Percentiles rank a stretch among this genome's conserved stretches.
Evolutionary conservation across 2,113 vertebrate species (phyloP).

Genomic region (Nannospalax galili): DNA sequence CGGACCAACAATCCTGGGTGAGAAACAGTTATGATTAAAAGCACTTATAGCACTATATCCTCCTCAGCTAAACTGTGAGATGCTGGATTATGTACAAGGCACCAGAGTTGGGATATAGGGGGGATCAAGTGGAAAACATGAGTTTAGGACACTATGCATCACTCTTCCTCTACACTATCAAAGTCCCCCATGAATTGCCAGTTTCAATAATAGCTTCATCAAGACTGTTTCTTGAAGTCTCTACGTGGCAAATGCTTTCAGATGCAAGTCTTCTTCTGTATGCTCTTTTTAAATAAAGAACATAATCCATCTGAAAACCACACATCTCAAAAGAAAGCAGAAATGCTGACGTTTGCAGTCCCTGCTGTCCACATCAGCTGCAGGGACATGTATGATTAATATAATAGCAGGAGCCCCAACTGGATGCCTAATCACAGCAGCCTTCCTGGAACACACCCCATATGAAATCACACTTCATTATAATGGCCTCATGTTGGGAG

Average conservation of each 20-base stretch:
- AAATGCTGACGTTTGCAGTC: not conserved
- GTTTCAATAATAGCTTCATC: not conserved
- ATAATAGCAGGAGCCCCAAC: not conserved
- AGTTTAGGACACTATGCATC: too few relatives aligned
- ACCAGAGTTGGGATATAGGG: too few relatives aligned
- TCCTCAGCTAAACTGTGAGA: not conserved
- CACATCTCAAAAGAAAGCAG: not conserved
- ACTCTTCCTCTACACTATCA: not conserved
- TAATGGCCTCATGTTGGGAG: not conserved
- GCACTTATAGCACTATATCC: accelerated
- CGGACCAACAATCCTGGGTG: not conserved
- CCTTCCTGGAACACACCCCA: not conserved
- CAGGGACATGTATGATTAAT: not conserved
- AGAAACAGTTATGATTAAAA: not conserved
- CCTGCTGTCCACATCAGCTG: not conserved
- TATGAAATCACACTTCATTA: not conserved
- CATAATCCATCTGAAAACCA: not conserved
- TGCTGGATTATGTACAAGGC: not conserved
- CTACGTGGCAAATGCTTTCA: not conserved
- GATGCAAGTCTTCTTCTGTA: not conserved
- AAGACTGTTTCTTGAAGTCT: not conserved
- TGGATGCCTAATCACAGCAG: not conserved
- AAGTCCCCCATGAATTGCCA: too few relatives aligned
- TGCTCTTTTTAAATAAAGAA: not conserved
- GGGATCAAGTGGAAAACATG: not conserved